Evolutionary conservation across 92 coral and sea anemone species (phyloP).

Genomic region (Parazoanthus atlanticus): DNA sequence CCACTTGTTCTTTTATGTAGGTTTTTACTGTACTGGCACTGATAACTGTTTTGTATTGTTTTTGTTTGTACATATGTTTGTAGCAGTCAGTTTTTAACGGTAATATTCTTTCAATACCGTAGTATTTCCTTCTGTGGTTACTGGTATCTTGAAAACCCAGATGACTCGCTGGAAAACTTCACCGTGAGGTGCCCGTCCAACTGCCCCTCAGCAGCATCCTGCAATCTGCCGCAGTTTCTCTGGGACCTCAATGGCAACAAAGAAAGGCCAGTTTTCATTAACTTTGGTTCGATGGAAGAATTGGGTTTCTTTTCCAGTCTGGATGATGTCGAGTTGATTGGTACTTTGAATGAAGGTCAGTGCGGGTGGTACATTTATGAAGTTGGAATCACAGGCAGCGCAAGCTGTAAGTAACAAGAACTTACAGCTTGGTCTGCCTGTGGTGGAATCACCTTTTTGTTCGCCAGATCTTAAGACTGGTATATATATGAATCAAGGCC

Average conservation of each 20-base stretch:
- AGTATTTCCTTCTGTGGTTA: conserved; percentile 79
- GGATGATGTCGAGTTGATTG: conserved; percentile 79
- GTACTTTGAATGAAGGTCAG: conserved; percentile 81
- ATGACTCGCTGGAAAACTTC: conserved; percentile 60
- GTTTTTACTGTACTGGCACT: too few species aligned
- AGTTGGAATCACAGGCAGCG: too few species aligned
- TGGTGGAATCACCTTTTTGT: too few species aligned
- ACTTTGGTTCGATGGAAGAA: conserved; percentile 93
- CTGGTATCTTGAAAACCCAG: conserved; percentile 73
- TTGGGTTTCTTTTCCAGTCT: conserved; percentile 84
- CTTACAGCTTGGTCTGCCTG: too few species aligned
- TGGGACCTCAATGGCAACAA: conserved; percentile 50
- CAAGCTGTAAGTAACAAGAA: too few species aligned
- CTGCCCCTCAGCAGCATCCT: conserved; percentile 35
- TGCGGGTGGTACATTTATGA: too few species aligned
- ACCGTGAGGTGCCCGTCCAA: conserved; percentile 72
- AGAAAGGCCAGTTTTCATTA: conserved; percentile 78
- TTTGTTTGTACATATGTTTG: too few species aligned
- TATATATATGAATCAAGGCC: too few species aligned
- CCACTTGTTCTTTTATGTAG: too few species aligned
- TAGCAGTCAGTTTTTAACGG: not conserved
- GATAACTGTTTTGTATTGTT: too few species aligned
- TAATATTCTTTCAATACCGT: not conserved
- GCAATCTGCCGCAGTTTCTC: conserved; percentile 61
- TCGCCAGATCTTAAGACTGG: too few species aligned